Conservation (phyloP, 2,113 vertebrate genomes). For the Petroica traversi region DNA sequence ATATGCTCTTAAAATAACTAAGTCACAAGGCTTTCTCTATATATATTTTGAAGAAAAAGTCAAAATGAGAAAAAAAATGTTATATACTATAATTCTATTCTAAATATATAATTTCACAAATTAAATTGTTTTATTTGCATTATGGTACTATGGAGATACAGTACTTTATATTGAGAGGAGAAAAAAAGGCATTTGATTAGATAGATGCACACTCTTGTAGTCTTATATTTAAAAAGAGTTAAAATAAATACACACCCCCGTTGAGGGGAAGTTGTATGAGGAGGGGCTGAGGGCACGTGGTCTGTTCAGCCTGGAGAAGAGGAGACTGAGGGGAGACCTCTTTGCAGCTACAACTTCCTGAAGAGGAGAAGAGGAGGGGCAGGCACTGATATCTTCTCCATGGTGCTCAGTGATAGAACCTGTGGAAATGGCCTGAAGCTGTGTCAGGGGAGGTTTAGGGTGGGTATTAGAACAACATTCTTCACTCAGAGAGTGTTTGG, state of each 20-base stretch:
- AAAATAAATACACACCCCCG: not conserved
- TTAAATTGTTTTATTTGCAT: not conserved
- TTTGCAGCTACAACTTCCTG: not conserved
- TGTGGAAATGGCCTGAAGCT: not conserved
- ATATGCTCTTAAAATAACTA: not conserved
- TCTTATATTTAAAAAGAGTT: not conserved
- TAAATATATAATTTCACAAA: not conserved
- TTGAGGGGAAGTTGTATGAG: accelerated
- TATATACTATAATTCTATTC: not conserved
- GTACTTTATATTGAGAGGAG: not conserved
- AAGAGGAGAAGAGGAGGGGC: not conserved
- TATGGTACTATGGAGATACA: not conserved
- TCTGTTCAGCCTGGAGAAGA: not conserved
- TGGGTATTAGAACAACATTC: not conserved
- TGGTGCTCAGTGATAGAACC: not conserved
- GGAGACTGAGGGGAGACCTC: not conserved
- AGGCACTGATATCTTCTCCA: not conserved
- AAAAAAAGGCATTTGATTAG: not conserved
- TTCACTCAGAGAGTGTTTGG: accelerated
- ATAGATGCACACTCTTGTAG: not conserved
- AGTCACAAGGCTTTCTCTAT: not conserved
- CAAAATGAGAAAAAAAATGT: not conserved
- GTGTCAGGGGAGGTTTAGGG: not conserved
- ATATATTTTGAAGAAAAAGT: not conserved
- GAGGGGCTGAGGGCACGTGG: not conserved